Evolutionary conservation across 2,797 vertebrate species (phyloP).

Genomic region (Knipowitschia caucasica): DNA sequence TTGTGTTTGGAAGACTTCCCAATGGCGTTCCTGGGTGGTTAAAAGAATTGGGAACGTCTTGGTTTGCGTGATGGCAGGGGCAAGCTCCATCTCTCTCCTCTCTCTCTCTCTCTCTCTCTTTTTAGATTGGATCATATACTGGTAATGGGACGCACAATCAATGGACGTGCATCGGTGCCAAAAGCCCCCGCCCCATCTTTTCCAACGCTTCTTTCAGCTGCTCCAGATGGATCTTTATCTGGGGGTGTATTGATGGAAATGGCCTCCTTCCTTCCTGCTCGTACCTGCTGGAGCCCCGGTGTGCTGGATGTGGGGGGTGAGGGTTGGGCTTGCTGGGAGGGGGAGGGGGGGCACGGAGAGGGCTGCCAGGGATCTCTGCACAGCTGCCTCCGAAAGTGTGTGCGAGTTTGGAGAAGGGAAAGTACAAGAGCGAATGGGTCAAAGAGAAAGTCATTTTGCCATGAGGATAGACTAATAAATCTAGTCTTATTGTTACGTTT

Average conservation of each 20-base stretch:
- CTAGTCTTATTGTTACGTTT: too few relatives aligned
- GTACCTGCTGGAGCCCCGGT: constrained; percentile 56
- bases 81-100: constrained; percentile 11
- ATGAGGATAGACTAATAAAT: too few relatives aligned
- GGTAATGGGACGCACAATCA: constrained; percentile 75
- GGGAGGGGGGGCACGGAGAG: constrained; percentile 12
- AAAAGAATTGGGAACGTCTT: constrained; percentile 55
- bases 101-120: constrained; percentile 50
- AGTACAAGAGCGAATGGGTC: too few relatives aligned
- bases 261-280: constrained; percentile 65
- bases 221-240: constrained; percentile 81
- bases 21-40: constrained; percentile 63
- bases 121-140: constrained; percentile 71
- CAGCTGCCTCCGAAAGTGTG: constrained; percentile 14
- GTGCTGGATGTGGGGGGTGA: not conserved
- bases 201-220: constrained; percentile 62
- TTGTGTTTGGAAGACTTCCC: constrained; percentile 74
- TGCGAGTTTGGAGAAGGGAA: too few relatives aligned
- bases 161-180: constrained; percentile 70
- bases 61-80: constrained; percentile 60
- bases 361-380: not conserved
- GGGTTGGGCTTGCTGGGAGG: not conserved
- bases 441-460: too few relatives aligned
- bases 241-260: constrained; percentile 72
- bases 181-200: constrained; percentile 40